These are phyloP conservation scores for Ardeotis arabs DNA, from an alignment of 2,113 vertebrate species.

Conservation along the genomic window DNA sequence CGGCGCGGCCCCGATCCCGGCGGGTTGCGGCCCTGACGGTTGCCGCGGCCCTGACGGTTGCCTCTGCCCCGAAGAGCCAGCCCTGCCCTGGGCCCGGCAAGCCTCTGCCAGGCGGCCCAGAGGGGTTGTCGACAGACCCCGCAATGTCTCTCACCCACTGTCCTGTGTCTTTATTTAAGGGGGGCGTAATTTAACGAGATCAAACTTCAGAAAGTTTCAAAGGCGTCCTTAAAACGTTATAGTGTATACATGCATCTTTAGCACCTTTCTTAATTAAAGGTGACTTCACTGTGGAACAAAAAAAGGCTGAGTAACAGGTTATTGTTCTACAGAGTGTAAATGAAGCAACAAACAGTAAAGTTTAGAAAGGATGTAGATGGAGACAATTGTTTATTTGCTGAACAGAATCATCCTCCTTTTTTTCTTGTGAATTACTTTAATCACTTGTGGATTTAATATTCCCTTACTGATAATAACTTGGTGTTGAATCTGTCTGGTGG, in stretches of 20 bases:
- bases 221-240: neutral
- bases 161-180: accelerated
- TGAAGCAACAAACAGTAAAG: neutral
- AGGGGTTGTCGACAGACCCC: neutral
- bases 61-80: neutral
- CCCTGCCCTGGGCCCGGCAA: neutral
- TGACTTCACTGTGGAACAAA: neutral
- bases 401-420: neutral
- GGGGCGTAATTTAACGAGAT: neutral
- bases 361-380: neutral
- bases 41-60: neutral
- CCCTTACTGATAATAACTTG: neutral
- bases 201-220: neutral
- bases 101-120: neutral
- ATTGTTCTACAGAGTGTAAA: neutral
- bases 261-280: neutral
- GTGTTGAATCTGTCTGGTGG: neutral
- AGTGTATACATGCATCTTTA: accelerated
- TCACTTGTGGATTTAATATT: neutral
- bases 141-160: too few species aligned
- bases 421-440: neutral
- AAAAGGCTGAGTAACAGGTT: neutral
- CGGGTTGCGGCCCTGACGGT: neutral
- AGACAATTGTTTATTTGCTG: neutral
- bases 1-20: neutral